Evolutionary conservation across 2,797 vertebrate species (phyloP), one percentile per base, ranked within the genome.

Genomic region (Pseudomugil gertrudae): DNA sequence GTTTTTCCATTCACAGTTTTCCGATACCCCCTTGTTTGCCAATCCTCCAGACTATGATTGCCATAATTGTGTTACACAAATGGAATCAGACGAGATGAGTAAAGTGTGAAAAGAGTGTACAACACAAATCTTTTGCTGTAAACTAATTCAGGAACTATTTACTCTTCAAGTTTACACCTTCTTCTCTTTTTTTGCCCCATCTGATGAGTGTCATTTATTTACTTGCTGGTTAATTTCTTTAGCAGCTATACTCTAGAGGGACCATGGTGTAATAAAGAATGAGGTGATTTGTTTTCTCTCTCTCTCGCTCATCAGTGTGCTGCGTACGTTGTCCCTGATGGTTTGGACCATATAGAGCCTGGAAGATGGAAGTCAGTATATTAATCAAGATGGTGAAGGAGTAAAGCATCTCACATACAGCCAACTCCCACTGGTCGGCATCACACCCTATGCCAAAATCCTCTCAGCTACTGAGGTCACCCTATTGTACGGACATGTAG

Each of bases 351-450:
- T 85, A 85, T 80, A 70, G 85, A 27, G 65, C 65, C 71, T 64
- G 76, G 72, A 64, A 80, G 76, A 86, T 57, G 74, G 66, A 76
- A 87, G 85, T 83, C 79, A 76, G 86, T 86, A 90, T 92, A 94
- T 93, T 93, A 92, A 93, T 93, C 93, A 94, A 90, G 84, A 82
- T 85, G 85, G 88, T 92, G 91, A 92, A 90, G 92, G 89, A 84
- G 80, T 81, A 81, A 87, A 63, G 76, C 85, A 70, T 78, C 74
- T 60, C 40, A 29, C 63, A 47, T 76, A 51, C 80, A 62, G 55
- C 76, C 66, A 35, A 61, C 74, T 91, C 89, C 87, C 89, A 77
- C 66, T 54, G 87, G 85, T 80, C 77, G 80, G 81, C 78, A 58
- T 85, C 74, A 21, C 33, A 15, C 48, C 80, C 74, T 57, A 66